A percentile compares a stretch with the other conserved stretches of the same genome.
These are phyloP conservation scores for Microctenopoma steveboyesi DNA, from an alignment of 2,797 vertebrate genomes.

Conservation along the genomic window DNA sequence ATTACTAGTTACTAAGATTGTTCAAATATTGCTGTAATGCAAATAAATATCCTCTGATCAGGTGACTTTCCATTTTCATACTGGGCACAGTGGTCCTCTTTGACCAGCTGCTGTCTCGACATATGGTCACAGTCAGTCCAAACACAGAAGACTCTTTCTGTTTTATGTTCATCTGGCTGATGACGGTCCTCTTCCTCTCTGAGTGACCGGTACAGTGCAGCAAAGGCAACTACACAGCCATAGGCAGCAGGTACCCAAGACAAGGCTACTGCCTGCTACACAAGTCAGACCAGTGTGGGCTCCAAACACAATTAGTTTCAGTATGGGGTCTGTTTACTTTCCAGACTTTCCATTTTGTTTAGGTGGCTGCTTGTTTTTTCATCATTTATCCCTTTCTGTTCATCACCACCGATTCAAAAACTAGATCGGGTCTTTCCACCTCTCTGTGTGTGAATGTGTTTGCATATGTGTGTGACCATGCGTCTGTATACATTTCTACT, in stretches of 20 bases:
- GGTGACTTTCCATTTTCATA: slow-evolving; percentile 20
- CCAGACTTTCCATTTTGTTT: slow-evolving; percentile 55
- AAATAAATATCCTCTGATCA: slow-evolving; percentile 33
- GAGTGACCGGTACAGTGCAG: slow-evolving; percentile 50
- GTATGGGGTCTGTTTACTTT: slow-evolving; percentile 51
- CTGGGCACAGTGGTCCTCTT: slow-evolving; percentile 52
- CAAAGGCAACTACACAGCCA: slow-evolving; percentile 38
- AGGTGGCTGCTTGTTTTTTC: slow-evolving; percentile 43
- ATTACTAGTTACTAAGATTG: slow-evolving; percentile 20
- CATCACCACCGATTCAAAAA: slow-evolving; percentile 23
- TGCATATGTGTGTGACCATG: slow-evolving; percentile 32
- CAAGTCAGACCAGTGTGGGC: slow-evolving; percentile 21
- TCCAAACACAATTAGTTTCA: slow-evolving; percentile 53
- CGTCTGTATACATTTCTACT: slow-evolving; percentile 47
- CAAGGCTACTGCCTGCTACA: slow-evolving; percentile 17
- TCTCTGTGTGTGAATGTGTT: slow-evolving; percentile 23
- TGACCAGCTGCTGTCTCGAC: slow-evolving; percentile 50
- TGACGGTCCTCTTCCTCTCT: slow-evolving; percentile 65
- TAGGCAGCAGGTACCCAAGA: slow-evolving; percentile 32
- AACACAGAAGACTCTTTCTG: slow-evolving; percentile 58
- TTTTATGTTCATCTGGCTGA: slow-evolving; percentile 68
- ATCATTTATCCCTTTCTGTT: slow-evolving; percentile 58
- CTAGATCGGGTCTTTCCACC: slow-evolving; percentile 29
- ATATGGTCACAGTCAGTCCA: slow-evolving; percentile 36
- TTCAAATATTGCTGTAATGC: slow-evolving; percentile 42